A percentile compares a stretch with the other conserved stretches of the same genome.
These are phyloP conservation scores for Gastracanthus pulcherrimus DNA, from an alignment of 2,888 invertebrate genomes.

Conservation along the genomic window DNA sequence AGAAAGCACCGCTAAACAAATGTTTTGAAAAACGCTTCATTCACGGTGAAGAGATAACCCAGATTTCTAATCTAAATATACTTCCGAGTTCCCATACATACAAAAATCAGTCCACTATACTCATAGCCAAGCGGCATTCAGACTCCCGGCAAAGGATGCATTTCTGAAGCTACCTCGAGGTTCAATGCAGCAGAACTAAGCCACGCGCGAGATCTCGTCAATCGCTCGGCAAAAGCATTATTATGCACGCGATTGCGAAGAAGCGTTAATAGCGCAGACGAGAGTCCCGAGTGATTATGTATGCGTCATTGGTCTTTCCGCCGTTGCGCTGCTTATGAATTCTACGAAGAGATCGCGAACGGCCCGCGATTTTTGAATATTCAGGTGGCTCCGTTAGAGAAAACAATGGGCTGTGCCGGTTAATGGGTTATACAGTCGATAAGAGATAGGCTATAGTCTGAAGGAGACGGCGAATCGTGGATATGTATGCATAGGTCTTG, in stretches of 20 bases:
- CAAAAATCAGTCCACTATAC: too few relatives aligned
- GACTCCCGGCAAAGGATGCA: not conserved
- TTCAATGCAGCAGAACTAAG: not conserved
- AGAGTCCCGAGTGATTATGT: not conserved
- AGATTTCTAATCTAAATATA: too few relatives aligned
- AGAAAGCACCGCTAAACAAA: too few relatives aligned
- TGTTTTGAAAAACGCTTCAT: not conserved
- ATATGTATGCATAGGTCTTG: not conserved
- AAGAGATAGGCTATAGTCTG: not conserved
- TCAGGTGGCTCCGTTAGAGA: not conserved
- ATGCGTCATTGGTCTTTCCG: slow-evolving; percentile 30
- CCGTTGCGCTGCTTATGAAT: not conserved
- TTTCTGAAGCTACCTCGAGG: not conserved
- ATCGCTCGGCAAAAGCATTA: slow-evolving; percentile 2
- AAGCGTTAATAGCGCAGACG: not conserved
- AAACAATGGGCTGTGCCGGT: not conserved
- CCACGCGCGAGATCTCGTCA: not conserved
- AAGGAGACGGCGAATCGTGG: too few relatives aligned
- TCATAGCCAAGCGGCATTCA: not conserved
- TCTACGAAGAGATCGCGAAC: not conserved
- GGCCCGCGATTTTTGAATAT: not conserved
- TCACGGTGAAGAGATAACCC: too few relatives aligned
- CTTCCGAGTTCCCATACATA: too few relatives aligned
- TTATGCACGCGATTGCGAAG: not conserved
- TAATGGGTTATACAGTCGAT: not conserved